phyloP scores from a whole-genome alignment of 2,797 vertebrate genomes.

The Argyrosomus regius region DNA sequence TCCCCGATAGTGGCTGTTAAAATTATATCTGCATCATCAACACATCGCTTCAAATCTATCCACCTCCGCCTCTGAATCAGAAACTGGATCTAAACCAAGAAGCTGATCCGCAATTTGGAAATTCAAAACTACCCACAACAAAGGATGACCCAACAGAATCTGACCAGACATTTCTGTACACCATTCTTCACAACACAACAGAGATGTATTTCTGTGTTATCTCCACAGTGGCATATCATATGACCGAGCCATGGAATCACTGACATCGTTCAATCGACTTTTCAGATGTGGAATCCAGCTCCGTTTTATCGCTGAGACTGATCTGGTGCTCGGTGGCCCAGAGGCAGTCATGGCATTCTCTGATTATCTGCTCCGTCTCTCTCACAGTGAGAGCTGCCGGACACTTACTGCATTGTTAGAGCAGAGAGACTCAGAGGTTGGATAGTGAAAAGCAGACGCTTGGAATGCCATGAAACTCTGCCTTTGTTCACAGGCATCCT shows the following conservation, averaged over 20 bases:
- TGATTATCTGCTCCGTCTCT: conserved; percentile 57
- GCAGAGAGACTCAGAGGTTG: conserved; percentile 16
- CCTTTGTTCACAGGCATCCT: conserved; percentile 54
- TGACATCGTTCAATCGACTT: conserved; percentile 45
- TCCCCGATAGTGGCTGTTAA: conserved; percentile 10
- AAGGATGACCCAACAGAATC: conserved; percentile 35
- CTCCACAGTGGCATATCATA: conserved; percentile 39
- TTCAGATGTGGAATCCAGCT: conserved; percentile 44
- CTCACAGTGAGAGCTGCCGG: conserved; percentile 25
- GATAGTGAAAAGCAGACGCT: conserved; percentile 39
- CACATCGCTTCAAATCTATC: conserved; percentile 18
- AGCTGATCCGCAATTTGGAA: conserved; percentile 33
- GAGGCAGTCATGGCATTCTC: conserved; percentile 51
- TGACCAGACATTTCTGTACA: conserved; percentile 44
- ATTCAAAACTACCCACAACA: conserved; percentile 52
- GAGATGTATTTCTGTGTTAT: conserved; percentile 40
- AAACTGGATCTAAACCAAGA: conserved; percentile 40
- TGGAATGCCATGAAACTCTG: conserved; percentile 40
- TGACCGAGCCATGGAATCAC: conserved; percentile 40
- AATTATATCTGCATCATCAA: conserved; percentile 49
- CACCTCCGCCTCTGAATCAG: conserved; percentile 52
- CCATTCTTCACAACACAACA: conserved; percentile 47
- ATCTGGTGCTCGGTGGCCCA: conserved; percentile 55
- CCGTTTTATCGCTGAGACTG: conserved; percentile 56
- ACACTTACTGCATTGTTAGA: conserved; percentile 69